phyloP scores from a whole-genome alignment of 1,140 invertebrate species.

The Whitmania pigra region DNA sequence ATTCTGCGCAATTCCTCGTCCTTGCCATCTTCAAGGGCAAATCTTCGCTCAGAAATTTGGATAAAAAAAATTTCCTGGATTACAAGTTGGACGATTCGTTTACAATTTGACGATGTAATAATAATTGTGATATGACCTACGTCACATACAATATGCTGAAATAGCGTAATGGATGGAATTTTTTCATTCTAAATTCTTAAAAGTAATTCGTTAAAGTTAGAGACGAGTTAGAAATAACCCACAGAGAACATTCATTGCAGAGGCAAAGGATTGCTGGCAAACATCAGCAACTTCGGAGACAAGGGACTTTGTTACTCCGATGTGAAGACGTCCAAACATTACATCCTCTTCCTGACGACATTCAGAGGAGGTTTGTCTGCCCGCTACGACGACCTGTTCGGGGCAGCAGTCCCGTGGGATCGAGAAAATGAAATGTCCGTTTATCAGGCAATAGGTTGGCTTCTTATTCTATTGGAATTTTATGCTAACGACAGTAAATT shows the following conservation, averaged over 20 bases:
- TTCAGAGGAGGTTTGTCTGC: conserved; percentile 35
- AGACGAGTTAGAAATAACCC: too few species aligned
- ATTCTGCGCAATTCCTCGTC: conserved; percentile 33
- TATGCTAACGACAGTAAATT: too few species aligned
- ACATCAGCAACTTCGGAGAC: conserved; percentile 40
- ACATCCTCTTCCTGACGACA: conserved; percentile 38
- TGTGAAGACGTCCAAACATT: conserved; percentile 31
- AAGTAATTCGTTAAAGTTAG: too few species aligned
- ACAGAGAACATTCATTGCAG: background rate
- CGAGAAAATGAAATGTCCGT: too few species aligned
- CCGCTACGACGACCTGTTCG: conserved; percentile 41
- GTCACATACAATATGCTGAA: too few species aligned
- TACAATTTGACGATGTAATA: conserved; percentile 5
- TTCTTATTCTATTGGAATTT: too few species aligned
- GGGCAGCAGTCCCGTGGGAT: conserved; percentile 28
- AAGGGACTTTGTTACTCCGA: conserved; percentile 39
- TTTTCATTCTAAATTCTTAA: too few species aligned
- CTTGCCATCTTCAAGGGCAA: conserved; percentile 33
- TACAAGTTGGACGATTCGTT: conserved; percentile 24
- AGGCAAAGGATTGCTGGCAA: conserved; percentile 14
- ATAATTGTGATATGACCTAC: background rate
- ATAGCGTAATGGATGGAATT: too few species aligned
- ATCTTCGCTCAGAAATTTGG: background rate
- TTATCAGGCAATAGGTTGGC: too few species aligned
- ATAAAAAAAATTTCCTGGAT: conserved; percentile 24